Evolutionary conservation across 2,797 vertebrate genomes (phyloP), one percentile per base, ranked within the genome.

Genomic region (Buphagus erythrorhynchus): DNA sequence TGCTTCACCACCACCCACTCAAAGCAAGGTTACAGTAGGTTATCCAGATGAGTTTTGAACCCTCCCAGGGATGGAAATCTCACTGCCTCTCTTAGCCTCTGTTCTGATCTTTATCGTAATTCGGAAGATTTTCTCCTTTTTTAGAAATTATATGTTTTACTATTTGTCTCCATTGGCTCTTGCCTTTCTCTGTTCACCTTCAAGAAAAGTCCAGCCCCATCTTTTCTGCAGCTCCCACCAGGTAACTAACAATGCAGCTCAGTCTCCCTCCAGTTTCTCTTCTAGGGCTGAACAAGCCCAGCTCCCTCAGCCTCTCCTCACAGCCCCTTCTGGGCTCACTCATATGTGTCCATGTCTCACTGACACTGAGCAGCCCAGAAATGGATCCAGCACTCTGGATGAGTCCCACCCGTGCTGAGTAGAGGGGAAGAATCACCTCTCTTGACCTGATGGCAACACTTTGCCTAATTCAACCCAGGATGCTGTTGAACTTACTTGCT

Each of bases 361-460:
- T 31, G 22, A 3, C 1, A 7, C 42, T 36, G 69, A 31, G 42
- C 8, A 81, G 42, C 61, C 21, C 76, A 67, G 26, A 28, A 68
- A 24, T 25, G 16, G 10, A 54, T n/a, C 46, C 40, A 48, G 54
- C 33, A 35, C 18, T 67, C 40, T 7, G 10, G 25, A 35, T 67
- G 21, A 31, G 54, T 42, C 48, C 35, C 31, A n/a, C 5, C 26
- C n/a, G 22, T 0, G 0, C 42, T 43, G 55, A 68, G 35, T 6
- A 42, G 55, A 42, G 33, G 38, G 12, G 20, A 35, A 69, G 18
- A 28, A 73, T 58, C 54, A 35, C 18, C 2, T 29, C 19, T 12
- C 48, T 43, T 3, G 0, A 22, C 7, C 33, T 43, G 21, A 21
- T 51, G 20, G 8, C 35, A 80, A 31, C 14, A 21, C 6, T 67